Conservation (phyloP, 2,797 vertebrate genomes). For the Tadarida brasiliensis region DNA sequence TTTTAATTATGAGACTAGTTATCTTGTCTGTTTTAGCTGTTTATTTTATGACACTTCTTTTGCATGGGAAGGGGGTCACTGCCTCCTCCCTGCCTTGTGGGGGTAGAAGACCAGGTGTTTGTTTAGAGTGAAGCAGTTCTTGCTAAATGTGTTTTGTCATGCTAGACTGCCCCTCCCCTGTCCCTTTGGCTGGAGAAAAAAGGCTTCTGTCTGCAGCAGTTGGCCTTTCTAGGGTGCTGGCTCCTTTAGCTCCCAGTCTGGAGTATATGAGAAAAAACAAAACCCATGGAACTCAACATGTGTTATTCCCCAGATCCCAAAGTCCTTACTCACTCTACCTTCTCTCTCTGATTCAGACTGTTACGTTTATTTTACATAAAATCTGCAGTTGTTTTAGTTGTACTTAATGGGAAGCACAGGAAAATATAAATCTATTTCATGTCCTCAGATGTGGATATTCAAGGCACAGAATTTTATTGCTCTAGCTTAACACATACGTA, state of each 20-base stretch:
- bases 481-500: not conserved
- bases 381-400: not conserved
- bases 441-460: not conserved
- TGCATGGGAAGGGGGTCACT: too few species aligned
- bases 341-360: not conserved
- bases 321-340: not conserved
- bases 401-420: not conserved
- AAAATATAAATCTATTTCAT: not conserved
- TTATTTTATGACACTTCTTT: not conserved
- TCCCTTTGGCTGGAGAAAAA: not conserved
- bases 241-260: not conserved
- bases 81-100: not conserved
- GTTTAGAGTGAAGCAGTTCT: not conserved
- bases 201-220: not conserved
- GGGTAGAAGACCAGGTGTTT: not conserved
- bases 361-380: not conserved
- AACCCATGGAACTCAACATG: not conserved
- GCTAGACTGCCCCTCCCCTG: not conserved
- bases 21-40: not conserved
- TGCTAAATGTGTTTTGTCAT: not conserved
- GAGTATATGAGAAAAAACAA: not conserved
- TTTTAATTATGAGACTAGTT: not conserved
- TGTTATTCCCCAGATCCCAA: not conserved
- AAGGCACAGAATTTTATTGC: not conserved
- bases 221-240: not conserved